Base-by-base conservation (phyloP, 2,888 invertebrate species). In the Gerosis bhagava region DNA sequence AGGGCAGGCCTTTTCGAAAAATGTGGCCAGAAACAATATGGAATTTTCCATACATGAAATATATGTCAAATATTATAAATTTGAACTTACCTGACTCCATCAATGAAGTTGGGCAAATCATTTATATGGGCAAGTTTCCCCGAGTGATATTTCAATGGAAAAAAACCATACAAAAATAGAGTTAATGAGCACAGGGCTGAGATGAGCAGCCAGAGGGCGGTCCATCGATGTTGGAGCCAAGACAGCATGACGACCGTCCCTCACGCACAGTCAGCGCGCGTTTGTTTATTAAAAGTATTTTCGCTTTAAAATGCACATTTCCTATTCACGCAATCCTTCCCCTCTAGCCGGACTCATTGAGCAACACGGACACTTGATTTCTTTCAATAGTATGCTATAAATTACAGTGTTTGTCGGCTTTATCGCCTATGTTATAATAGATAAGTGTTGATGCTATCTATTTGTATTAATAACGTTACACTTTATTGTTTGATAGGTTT, bases 101-200 rank as follows among this genome's bases (percentile, higher is more conserved):
- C 83, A 56, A 92, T 79, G 59, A 79, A 83, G 49, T 87, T 77
- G 3, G 93, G 92, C 22, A 92, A 70, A 62, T 92, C 90, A 57
- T 83, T 71, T 63, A 78, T 73, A 49, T 82, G 83, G 0, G 91
- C 81, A 41, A 89, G 61, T 51, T 73, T 79, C 49, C 84, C 84
- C 58, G 89, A 81, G 68, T 87, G 82, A 59, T 90, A 88, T 62
- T 89, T 90, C 46, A 91, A 60, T 32, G 92, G 92, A 59, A 93
- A 92, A 75, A 91, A 93, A 29, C 92, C 92, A 72, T 89, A 90
- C 46, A 93, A 70, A 69, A 92, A 93, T 31, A 92, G 62, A 45
- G 73, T 59, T 12, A 90, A 58, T 73, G 73, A 79, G 21, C 72
- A 74, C 5, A 83, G 63, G 6, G 74, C 79, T 54, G 73, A 63